Percentiles rank a stretch among this genome's conserved stretches.
These are phyloP conservation scores for Trichogramma evanescens DNA, from an alignment of 2,888 invertebrate genomes.

Conservation along the genomic window DNA sequence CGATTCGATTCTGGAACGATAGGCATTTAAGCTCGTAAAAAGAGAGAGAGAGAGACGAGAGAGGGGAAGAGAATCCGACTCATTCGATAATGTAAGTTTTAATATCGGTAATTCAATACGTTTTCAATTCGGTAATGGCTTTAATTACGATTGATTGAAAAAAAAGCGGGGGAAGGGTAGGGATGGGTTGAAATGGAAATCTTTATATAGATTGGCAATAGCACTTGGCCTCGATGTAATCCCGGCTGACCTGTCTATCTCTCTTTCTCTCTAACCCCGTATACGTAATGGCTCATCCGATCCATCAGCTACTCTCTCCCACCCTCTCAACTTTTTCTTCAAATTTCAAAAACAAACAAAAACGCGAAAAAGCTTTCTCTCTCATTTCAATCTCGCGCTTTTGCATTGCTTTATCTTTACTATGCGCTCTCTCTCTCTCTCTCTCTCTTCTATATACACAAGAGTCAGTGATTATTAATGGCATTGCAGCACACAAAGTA, in stretches of 20 bases:
- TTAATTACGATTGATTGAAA: too few relatives aligned
- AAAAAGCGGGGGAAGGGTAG: too few relatives aligned
- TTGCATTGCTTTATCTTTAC: background rate
- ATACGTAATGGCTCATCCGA: background rate
- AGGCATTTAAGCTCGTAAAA: background rate
- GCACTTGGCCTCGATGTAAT: too few relatives aligned
- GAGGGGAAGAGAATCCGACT: background rate
- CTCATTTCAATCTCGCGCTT: background rate
- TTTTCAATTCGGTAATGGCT: too few relatives aligned
- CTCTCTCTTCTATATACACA: constrained; percentile 1
- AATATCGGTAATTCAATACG: too few relatives aligned
- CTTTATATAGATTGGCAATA: too few relatives aligned
- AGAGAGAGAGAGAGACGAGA: background rate
- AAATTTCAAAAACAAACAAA: background rate
- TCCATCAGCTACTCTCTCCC: background rate
- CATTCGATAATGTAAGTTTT: background rate
- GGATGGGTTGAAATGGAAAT: too few relatives aligned
- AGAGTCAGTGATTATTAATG: constrained; percentile 20
- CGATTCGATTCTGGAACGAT: constrained; percentile 5
- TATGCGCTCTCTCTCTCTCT: background rate
- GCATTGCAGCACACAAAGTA: constrained; percentile 20
- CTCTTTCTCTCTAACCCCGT: background rate
- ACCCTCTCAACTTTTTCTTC: too few relatives aligned
- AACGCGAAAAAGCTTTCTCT: background rate
- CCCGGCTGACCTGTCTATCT: background rate